Evolutionary conservation across 1,140 invertebrate species (phyloP), one percentile per base, ranked within the genome.

Genomic region (Marisa cornuarietis): DNA sequence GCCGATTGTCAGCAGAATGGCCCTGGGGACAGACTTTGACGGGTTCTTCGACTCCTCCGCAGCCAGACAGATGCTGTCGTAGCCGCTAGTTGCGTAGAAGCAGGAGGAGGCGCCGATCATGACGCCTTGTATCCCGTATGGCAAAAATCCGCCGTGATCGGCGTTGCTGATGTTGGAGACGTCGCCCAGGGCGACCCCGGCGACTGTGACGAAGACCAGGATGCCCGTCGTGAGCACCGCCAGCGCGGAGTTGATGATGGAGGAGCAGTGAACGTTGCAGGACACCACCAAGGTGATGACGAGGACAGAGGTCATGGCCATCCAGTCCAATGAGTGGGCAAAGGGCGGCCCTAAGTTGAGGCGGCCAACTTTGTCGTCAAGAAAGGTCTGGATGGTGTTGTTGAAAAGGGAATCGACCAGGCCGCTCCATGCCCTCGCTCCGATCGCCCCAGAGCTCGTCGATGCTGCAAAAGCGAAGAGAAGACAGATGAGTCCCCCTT

Each of bases 51-150:
- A 95, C 91, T 97, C 96, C 91, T 97, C 96, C 16, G 95, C 95
- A 0, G 95, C 97, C 16, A 96, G 97, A 10, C 96, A 96, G 80
- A 99, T 97, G n/a, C 85, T 83, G 51, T 91, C 90, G 74, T 85
- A 91, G 8, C 90, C 90, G 62, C 83, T 83, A 61, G 84, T 88
- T 10, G 90, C 90, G 71, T 89, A 91, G 78, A 90, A 88, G 66
- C 86, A 86, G 0, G 85, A 72, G 0, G 86, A 81, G 1, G 87
- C 85, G 10, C 84, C 89, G 10, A 78, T 77, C 54, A 90, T 54
- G 0, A 90, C 83, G 16, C 88, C 85, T 22, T 75, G 75, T 22
- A 84, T 49, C 14, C 88, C 89, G 81, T 82, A 85, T 10, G 88
- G 87, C 62, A 86, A 81, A 76, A 89, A 90, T 24, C 88, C 87